Conservation (phyloP, 2,888 invertebrate genomes). For the Gastracanthus pulcherrimus region DNA sequence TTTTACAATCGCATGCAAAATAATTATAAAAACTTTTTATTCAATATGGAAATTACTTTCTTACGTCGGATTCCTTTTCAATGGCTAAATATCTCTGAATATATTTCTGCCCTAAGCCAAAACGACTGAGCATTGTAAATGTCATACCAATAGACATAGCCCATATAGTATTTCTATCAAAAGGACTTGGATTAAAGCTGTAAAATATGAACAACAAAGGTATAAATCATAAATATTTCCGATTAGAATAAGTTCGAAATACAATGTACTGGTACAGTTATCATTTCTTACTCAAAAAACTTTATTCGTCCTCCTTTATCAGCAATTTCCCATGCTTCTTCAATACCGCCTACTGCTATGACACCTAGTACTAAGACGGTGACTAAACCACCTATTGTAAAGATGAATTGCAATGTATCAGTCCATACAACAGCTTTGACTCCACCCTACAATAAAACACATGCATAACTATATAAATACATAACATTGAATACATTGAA, state of each 20-base stretch:
- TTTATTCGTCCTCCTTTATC: slow-evolving; percentile 81
- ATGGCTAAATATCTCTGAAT: slow-evolving; percentile 82
- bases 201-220: background rate
- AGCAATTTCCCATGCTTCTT: slow-evolving; percentile 80
- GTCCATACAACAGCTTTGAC: slow-evolving; percentile 84
- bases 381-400: slow-evolving; percentile 79
- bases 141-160: slow-evolving; percentile 81
- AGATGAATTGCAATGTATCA: slow-evolving; percentile 81
- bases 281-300: slow-evolving; percentile 82
- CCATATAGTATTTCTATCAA: slow-evolving; percentile 82
- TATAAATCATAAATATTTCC: background rate
- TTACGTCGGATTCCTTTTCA: slow-evolving; percentile 80
- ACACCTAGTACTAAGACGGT: slow-evolving; percentile 81
- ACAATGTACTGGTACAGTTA: background rate
- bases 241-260: background rate
- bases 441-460: slow-evolving; percentile 77
- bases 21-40: no score
- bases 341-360: slow-evolving; percentile 17
- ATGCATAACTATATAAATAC: no score
- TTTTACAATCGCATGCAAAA: no score
- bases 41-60: slow-evolving; percentile 71
- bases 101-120: slow-evolving; percentile 81
- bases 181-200: slow-evolving; percentile 82
- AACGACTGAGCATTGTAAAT: slow-evolving; percentile 80
- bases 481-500: no score